Base-by-base conservation (phyloP, 2,888 invertebrate species). In the Pollenia griseotomentosa region DNA sequence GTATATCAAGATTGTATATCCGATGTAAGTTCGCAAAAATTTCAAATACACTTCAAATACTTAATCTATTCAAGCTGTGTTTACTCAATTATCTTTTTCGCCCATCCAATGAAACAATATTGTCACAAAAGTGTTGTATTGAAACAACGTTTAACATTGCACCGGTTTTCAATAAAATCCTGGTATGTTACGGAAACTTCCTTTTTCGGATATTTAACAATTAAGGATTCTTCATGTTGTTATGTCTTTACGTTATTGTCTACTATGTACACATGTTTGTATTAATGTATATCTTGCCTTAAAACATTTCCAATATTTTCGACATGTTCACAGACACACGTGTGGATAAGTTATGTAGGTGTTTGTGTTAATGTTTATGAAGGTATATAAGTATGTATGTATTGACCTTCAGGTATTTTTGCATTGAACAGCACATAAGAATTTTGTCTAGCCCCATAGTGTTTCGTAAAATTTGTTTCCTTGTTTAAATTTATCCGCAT, bases 401-500 rank as follows among this genome's bases (percentile, higher is more conserved):
- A 2, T 33, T 33, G 4, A 33, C 0, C 6, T 33, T 33, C 33
- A 33, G 33, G 33, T 33, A 6, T 4, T 6, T 33, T 33, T 33
- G 33, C 33, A 33, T 33, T 6, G 33, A 33, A 33, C 33, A 33
- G 33, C 4, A 33, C 33, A 33, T 33, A 33, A 33, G 33, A 6
- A 33, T 33, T 46, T 19, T 23, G n/a, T 46, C 12, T 16, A 66
- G 23, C 19, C 48, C 40, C 23, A n/a, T 48, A 66, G 66, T 48
- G 48, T 66, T 66, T 66, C 14, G 48, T 48, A 48, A 66, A 66
- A 66, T 66, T n/a, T 2, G 65, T 46, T 65, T 65, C 23, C 19
- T 65, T 65, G 46, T 46, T 23, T 11, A 23, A 11, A 23, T 19
- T 10, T 11, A 11, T 57, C 6, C 14, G 7, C n/a, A 53, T 46